Base-by-base conservation (phyloP, 2,888 invertebrate species). In the Sinodicranocentrus sp. region DNA sequence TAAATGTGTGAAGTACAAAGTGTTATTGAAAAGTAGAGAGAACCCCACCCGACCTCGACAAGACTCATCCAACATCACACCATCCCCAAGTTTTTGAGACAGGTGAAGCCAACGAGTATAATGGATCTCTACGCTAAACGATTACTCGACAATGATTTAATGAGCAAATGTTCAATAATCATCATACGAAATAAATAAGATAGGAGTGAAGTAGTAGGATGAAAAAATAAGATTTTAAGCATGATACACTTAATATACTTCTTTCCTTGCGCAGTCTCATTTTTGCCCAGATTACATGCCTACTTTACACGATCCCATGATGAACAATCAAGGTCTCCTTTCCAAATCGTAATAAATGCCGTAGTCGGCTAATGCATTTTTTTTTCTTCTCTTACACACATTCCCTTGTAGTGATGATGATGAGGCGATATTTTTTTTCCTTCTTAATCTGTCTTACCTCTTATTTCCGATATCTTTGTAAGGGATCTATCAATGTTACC, bases 41-140 rank as follows among this genome's bases (percentile, higher is more conserved):
- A 68, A 63, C 78, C 63, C 78, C 78, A 70, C 78, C 78, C 78
- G 78, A 78, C 78, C 78, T 78, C 78, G 78, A 78, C 15, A 23
- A 78, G 70, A 28, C 23, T 59, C 70, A 78, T 78, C 78, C 59
- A 52, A 57, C 26, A 78, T 57, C 67, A 57, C 59, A 63, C 63
- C 76, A 72, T 59, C 72, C n/a, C 5, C 48, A 48, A 13, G n/a
- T 48, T 5, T 48, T 5, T 48, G n/a, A n/a, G 5, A n/a, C 15
- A 13, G 17, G 8, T 48, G 2, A n/a, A 48, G 48, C 17, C 48
- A 57, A 57, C 19, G 15, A 57, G 8, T 23, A 19, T 57, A 6
- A 19, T 5, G 15, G n/a, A 48, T 48, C n/a, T n/a, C 48, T 15
- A 21, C 10, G 21, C 21, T 57, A 57, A 57, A 57, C 57, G 57